Percentiles rank a stretch among this genome's conserved stretches.
These are phyloP conservation scores for Podarcis raffonei DNA, from an alignment of 2,113 vertebrate species.

Conservation along the genomic window DNA sequence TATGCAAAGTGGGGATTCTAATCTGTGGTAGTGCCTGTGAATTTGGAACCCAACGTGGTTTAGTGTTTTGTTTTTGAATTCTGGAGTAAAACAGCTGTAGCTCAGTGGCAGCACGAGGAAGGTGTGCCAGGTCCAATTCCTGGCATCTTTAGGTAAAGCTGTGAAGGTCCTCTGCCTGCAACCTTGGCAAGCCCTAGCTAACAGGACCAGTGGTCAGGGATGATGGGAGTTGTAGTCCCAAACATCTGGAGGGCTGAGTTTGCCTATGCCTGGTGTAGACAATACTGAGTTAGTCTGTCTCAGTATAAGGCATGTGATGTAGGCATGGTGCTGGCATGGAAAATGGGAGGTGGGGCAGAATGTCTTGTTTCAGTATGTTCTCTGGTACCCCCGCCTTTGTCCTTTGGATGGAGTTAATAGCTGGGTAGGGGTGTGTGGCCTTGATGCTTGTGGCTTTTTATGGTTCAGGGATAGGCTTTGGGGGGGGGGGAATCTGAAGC, in stretches of 20 bases:
- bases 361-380: background rate
- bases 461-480: background rate
- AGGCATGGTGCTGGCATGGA: background rate
- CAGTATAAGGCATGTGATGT: background rate
- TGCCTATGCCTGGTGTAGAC: no score
- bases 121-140: no score
- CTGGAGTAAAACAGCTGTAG: background rate
- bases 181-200: no score
- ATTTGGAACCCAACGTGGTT: background rate
- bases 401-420: background rate
- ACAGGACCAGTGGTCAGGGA: no score
- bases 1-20: background rate
- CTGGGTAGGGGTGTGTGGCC: background rate
- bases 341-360: background rate
- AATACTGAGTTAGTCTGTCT: no score
- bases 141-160: no score
- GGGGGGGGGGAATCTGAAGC: background rate
- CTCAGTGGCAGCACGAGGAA: no score
- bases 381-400: background rate
- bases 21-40: background rate
- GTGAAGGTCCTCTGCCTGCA: no score
- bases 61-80: background rate
- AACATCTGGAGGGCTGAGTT: no score
- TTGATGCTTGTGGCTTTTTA: background rate
- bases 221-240: no score